Base-by-base conservation (phyloP, 2,797 vertebrate genomes). In the Argentina silus region DNA sequence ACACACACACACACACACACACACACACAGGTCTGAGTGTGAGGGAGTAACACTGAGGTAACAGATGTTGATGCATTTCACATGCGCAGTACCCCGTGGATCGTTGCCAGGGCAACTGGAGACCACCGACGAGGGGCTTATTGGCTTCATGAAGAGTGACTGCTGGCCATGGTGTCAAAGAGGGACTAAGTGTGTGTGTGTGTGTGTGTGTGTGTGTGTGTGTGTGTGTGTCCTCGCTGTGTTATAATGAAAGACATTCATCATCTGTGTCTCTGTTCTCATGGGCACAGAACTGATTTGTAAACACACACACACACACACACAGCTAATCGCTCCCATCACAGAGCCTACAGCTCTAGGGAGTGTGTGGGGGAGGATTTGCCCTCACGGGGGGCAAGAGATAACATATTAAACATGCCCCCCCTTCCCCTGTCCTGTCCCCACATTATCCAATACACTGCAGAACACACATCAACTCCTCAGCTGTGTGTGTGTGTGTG, bases 101-200 rank as follows among this genome's bases (percentile, higher is more conserved):
- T 93, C 0, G 96, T 97, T 97, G 95, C 96, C 95, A 96, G 92
- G 96, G 95, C 92, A 97, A 98, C 96, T 0, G 82, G 89, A 94
- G 95, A 97, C 95, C 96, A 96, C 95, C 95, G 92, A 95, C 74
- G 90, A 0, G 91, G 65, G 78, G 90, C 95, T 95, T 95, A 95
- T 94, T 95, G 95, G 95, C 95, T 96, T 95, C 94, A 96, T 95
- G 93, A 95, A 96, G 93, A 93, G 91, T 88, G 73, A 96, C 94
- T 95, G 84, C 50, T 93, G 94, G 94, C 81, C 56, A 45, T 80
- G 57, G 63, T 83, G 85, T 89, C 83, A 88, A 86, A 89, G 84
- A 87, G 84, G 81, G 83, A 67, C 91, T 84, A 87, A 92, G 81
- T 80, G 79, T 92, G 89, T 93, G 94, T 93, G 93, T 85, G 78